Conservation (phyloP, 2,888 invertebrate species). For the Oeneis ivallda region DNA sequence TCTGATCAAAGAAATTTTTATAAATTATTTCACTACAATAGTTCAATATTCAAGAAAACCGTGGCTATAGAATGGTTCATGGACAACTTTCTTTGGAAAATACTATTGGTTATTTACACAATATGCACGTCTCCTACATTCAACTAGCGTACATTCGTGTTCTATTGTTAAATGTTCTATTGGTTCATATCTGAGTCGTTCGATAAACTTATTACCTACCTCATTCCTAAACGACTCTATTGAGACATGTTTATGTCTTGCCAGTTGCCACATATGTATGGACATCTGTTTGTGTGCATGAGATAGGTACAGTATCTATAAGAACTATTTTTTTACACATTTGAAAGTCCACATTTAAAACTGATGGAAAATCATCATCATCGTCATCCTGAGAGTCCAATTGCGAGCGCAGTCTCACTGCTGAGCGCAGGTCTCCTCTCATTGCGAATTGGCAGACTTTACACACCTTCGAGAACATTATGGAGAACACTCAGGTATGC, state of each 20-base stretch:
- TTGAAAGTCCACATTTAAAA: too few relatives aligned
- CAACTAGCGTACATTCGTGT: constrained; percentile 1
- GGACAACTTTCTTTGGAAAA: neutral
- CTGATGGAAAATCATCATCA: too few relatives aligned
- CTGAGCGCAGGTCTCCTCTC: too few relatives aligned
- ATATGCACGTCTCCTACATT: neutral
- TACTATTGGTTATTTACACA: neutral
- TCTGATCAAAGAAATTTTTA: neutral
- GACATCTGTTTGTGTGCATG: constrained; percentile 24
- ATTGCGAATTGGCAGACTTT: too few relatives aligned
- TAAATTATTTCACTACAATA: neutral
- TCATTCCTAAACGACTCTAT: constrained; percentile 24
- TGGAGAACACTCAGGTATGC: too few relatives aligned
- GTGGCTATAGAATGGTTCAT: neutral
- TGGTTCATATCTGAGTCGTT: constrained; percentile 19
- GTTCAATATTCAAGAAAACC: neutral
- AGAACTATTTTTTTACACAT: neutral
- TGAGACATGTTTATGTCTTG: constrained; percentile 28
- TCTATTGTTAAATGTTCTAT: constrained; percentile 22
- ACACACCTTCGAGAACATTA: too few relatives aligned
- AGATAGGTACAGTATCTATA: neutral
- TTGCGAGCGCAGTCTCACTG: too few relatives aligned
- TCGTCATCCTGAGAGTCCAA: too few relatives aligned
- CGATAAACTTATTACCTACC: constrained; percentile 24
- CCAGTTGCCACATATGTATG: constrained; percentile 33